These are phyloP conservation scores for Chrysocyon brachyurus DNA, from an alignment of 2,797 vertebrate species.

Conservation along the genomic window DNA sequence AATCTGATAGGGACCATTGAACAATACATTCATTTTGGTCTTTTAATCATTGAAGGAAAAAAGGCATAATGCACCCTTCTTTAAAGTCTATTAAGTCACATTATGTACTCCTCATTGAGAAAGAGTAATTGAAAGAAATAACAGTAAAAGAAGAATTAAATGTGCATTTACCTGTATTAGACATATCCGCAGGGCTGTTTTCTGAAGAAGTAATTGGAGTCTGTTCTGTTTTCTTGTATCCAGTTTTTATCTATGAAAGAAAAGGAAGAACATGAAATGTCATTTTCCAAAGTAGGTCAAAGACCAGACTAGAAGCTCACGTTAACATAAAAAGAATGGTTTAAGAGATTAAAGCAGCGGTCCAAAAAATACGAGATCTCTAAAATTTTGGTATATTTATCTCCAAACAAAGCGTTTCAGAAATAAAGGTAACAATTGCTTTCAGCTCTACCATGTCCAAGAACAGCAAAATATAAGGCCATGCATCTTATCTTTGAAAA, in stretches of 20 bases:
- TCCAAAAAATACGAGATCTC: constrained; percentile 39
- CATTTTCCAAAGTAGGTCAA: constrained; percentile 81
- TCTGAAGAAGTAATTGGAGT: constrained; percentile 80
- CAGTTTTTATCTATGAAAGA: constrained; percentile 87
- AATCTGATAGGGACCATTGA: constrained; percentile 74
- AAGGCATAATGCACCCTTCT: constrained; percentile 58
- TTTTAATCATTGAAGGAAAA: constrained; percentile 78
- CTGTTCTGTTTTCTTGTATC: constrained; percentile 86
- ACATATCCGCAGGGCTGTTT: constrained; percentile 82
- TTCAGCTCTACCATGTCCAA: constrained; percentile 34
- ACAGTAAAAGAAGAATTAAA: constrained; percentile 74
- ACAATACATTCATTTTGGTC: constrained; percentile 73
- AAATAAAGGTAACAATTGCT: constrained; percentile 59
- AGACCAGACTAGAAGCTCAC: constrained; percentile 69
- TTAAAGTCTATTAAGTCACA: constrained; percentile 69
- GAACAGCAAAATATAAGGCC: constrained; percentile 52
- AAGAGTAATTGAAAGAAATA: constrained; percentile 70
- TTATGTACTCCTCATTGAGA: constrained; percentile 59
- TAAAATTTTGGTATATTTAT: constrained; percentile 62
- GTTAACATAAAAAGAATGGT: constrained; percentile 68
- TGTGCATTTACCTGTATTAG: constrained; percentile 88
- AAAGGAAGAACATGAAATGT: constrained; percentile 78
- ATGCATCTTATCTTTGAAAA: constrained; percentile 1
- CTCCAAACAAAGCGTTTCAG: constrained; percentile 67
- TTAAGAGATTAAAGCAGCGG: constrained; percentile 60